phyloP scores from a whole-genome alignment of 2,888 invertebrate genomes.

The Eucera pruinosa region DNA sequence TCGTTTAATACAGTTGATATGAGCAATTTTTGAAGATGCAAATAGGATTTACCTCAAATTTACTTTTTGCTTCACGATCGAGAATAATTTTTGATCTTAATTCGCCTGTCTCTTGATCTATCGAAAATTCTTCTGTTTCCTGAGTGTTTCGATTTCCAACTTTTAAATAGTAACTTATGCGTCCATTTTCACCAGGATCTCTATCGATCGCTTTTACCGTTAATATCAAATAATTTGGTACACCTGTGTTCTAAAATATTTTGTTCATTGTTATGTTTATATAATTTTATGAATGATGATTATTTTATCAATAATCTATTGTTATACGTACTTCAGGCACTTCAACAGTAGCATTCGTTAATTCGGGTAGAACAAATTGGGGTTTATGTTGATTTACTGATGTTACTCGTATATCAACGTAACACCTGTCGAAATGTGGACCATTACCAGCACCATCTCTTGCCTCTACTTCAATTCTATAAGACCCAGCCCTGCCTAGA shows the following conservation, averaged over 20 bases:
- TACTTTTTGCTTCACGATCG: slow-evolving; percentile 90
- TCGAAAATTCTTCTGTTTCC: slow-evolving; percentile 92
- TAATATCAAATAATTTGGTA: slow-evolving; percentile 91
- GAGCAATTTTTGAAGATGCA: background rate
- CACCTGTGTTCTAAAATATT: slow-evolving; percentile 88
- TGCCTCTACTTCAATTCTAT: slow-evolving; percentile 89
- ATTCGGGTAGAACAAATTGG: slow-evolving; percentile 91
- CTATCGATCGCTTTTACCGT: slow-evolving; percentile 93
- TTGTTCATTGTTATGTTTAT: background rate
- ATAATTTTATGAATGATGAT: slow-evolving; percentile 11
- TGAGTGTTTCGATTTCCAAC: slow-evolving; percentile 90
- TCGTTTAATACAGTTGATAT: background rate
- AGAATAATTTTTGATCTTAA: slow-evolving; percentile 91
- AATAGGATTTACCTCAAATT: slow-evolving; percentile 86
- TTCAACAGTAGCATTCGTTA: slow-evolving; percentile 91
- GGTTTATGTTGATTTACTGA: slow-evolving; percentile 94
- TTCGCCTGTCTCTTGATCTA: slow-evolving; percentile 92
- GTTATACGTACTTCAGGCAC: slow-evolving; percentile 90
- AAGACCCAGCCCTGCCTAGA: slow-evolving; percentile 87
- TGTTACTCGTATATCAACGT: slow-evolving; percentile 91
- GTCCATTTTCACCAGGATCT: slow-evolving; percentile 93
- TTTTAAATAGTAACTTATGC: slow-evolving; percentile 93
- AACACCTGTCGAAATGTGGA: slow-evolving; percentile 88
- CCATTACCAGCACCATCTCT: slow-evolving; percentile 90
- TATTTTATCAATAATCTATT: slow-evolving; percentile 5